Evolutionary conservation across 2,113 vertebrate species (phyloP).

Genomic region (Cairina moschata): DNA sequence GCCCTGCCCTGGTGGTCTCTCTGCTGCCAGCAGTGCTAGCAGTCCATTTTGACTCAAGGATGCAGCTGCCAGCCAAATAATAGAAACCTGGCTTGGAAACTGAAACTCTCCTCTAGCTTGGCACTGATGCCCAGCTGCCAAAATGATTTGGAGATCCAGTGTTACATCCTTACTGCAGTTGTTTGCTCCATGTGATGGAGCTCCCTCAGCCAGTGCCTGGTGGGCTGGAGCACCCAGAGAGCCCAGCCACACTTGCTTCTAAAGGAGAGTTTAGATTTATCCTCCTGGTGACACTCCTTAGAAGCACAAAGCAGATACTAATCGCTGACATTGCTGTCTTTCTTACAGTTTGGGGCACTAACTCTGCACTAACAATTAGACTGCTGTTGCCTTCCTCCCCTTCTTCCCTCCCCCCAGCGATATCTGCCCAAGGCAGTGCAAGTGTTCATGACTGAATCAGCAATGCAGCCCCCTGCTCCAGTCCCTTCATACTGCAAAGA

Average conservation of each 20-base stretch:
- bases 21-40: not conserved
- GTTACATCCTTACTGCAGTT: not conserved
- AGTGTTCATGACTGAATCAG: not conserved
- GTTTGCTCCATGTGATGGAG: not conserved
- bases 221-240: not conserved
- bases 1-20: not conserved
- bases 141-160: not conserved
- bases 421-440: not conserved
- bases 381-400: not conserved
- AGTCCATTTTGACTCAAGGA: not conserved
- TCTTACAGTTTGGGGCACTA: not conserved
- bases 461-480: not conserved
- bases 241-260: not conserved
- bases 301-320: not conserved
- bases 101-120: not conserved
- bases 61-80: not conserved
- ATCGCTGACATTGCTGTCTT: not conserved
- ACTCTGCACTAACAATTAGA: not conserved
- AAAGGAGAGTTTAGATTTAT: not conserved
- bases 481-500: not conserved
- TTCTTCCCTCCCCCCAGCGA: not conserved
- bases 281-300: not conserved
- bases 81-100: not conserved
- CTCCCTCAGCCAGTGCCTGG: not conserved
- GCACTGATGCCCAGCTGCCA: not conserved